phyloP scores from a whole-genome alignment of 2,113 vertebrate genomes.

The Megaceryle torquata region DNA sequence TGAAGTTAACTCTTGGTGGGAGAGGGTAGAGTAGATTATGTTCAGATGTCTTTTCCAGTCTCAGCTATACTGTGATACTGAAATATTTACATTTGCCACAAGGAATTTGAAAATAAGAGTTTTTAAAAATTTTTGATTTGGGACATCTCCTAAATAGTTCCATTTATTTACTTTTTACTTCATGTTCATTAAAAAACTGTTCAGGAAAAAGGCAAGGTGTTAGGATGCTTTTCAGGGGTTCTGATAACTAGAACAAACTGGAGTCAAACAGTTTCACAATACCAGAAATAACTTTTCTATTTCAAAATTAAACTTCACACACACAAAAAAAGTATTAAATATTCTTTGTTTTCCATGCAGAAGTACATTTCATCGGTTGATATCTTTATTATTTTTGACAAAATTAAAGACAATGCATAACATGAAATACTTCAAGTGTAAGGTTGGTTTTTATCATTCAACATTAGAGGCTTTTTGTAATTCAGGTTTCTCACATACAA shows the following conservation, averaged over 20 bases:
- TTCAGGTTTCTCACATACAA: background rate
- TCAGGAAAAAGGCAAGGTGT: background rate
- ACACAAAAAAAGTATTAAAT: background rate
- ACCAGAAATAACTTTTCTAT: background rate
- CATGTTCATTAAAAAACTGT: accelerated
- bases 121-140: background rate
- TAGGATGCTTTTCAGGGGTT: background rate
- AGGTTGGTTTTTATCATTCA: background rate
- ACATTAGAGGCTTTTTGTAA: background rate
- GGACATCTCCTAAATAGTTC: background rate
- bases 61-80: background rate
- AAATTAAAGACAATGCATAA: background rate
- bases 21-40: background rate
- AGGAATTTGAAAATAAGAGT: background rate
- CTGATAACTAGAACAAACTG: background rate
- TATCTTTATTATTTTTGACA: background rate
- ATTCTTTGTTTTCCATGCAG: background rate
- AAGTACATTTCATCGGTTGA: background rate
- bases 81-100: background rate
- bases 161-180: background rate
- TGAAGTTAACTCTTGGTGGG: background rate
- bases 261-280: background rate
- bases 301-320: background rate
- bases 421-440: background rate
- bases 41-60: background rate